Conservation (phyloP, 1,140 invertebrate genomes). For the Bacillus rossius region DNA sequence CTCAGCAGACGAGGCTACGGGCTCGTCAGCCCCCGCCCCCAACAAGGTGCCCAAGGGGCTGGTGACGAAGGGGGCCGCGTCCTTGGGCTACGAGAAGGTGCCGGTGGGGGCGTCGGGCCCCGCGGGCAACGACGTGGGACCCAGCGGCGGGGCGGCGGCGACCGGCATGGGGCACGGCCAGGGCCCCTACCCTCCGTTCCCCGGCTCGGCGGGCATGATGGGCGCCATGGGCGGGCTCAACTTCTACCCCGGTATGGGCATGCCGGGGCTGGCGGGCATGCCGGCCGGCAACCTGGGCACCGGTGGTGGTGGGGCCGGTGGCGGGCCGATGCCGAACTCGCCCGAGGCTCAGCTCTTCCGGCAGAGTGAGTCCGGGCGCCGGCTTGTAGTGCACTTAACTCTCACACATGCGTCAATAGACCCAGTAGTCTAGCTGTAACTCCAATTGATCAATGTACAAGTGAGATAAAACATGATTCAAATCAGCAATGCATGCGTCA, state of each 20-base stretch:
- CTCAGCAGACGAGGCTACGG: slow-evolving; percentile 32
- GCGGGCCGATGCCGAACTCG: slow-evolving; percentile 44
- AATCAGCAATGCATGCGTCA: too few species aligned
- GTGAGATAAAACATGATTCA: too few species aligned
- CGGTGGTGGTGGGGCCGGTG: slow-evolving; percentile 23
- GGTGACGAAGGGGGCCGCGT: slow-evolving; percentile 44
- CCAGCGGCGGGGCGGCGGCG: slow-evolving; percentile 26
- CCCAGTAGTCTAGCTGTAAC: too few species aligned
- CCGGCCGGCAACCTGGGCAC: slow-evolving; percentile 6
- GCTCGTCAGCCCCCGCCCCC: slow-evolving; percentile 2
- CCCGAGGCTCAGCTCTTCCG: slow-evolving; percentile 62
- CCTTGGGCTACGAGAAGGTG: slow-evolving; percentile 46
- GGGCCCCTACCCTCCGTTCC: slow-evolving; percentile 11
- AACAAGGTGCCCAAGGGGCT: slow-evolving; percentile 46
- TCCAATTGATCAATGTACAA: too few species aligned
- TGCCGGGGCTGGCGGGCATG: not conserved
- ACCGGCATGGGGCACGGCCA: slow-evolving; percentile 31
- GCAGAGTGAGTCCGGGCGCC: slow-evolving; percentile 60
- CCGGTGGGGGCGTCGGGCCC: slow-evolving; percentile 38
- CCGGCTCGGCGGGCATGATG: slow-evolving; percentile 6
- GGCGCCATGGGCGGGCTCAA: slow-evolving; percentile 14
- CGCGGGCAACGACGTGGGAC: slow-evolving; percentile 12
- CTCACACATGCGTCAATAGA: too few species aligned
- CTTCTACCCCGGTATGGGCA: slow-evolving; percentile 19
- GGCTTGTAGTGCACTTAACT: too few species aligned